phyloP scores from a whole-genome alignment of 1,140 invertebrate species.

The Tetramorium simillimum region DNA sequence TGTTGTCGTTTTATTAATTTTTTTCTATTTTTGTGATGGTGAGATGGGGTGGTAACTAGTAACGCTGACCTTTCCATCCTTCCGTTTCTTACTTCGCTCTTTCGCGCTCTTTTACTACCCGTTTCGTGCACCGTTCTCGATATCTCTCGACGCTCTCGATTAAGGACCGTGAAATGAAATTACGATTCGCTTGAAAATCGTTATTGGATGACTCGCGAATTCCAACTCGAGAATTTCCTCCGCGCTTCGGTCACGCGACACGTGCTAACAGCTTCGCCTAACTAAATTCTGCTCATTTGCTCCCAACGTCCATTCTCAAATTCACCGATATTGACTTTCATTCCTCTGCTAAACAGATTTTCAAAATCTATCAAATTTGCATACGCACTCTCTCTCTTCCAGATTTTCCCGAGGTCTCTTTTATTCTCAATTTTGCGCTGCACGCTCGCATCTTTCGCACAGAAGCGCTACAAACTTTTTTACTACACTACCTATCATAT shows the following conservation, averaged over 20 bases:
- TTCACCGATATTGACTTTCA: constrained; percentile 1
- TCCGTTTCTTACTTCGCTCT: constrained; percentile 55
- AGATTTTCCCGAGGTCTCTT: constrained; percentile 1
- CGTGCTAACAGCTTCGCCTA: constrained; percentile 44
- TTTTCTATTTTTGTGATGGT: constrained; percentile 66
- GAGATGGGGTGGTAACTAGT: constrained; percentile 65
- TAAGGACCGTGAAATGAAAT: constrained; percentile 72
- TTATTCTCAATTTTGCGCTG: constrained; percentile 1
- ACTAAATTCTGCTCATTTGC: constrained; percentile 37
- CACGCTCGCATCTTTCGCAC: constrained; percentile 34
- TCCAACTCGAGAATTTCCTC: constrained; percentile 25
- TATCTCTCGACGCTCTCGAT: constrained; percentile 62
- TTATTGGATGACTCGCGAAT: constrained; percentile 5
- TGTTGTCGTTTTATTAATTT: constrained; percentile 74
- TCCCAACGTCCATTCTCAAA: constrained; percentile 27
- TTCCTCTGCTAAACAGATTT: constrained; percentile 12
- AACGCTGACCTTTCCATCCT: constrained; percentile 64
- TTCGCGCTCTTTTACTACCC: constrained; percentile 61
- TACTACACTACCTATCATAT: background rate
- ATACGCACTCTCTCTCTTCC: background rate
- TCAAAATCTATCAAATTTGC: constrained; percentile 11
- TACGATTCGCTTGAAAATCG: constrained; percentile 39
- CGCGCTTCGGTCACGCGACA: constrained; percentile 25
- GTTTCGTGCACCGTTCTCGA: constrained; percentile 62
- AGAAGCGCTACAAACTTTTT: constrained; percentile 25